Evolutionary conservation across 2,888 invertebrate genomes (phyloP).

Genomic region (Ichneumoninae sp.): DNA sequence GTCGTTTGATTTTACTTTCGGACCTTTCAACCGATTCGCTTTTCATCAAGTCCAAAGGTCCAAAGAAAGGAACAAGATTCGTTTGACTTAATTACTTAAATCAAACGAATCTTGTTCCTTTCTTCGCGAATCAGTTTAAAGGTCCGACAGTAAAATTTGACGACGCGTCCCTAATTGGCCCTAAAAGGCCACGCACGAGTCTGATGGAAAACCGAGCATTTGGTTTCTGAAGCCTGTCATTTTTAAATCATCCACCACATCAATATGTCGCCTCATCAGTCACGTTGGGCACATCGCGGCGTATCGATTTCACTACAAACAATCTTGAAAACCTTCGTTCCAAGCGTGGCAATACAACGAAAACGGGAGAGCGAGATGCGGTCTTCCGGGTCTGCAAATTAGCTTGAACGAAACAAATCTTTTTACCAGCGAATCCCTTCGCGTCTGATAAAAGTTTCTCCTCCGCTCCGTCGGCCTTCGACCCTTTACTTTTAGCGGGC

Average conservation of each 20-base stretch:
- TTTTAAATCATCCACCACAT: not conserved
- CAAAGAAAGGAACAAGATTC: not conserved
- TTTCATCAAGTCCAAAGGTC: not conserved
- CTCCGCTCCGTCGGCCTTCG: slow-evolving; percentile 14
- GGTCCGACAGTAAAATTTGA: no score
- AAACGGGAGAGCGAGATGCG: not conserved
- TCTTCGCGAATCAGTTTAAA: no score
- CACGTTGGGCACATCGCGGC: not conserved
- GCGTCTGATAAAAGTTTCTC: not conserved
- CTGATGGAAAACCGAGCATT: not conserved
- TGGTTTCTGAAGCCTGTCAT: not conserved
- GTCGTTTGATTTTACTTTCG: slow-evolving; percentile 62
- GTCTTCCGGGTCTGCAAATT: not conserved
- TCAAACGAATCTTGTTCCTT: no score
- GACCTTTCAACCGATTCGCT: slow-evolving; percentile 3
- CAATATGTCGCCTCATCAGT: not conserved
- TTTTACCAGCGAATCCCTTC: not conserved
- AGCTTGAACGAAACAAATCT: not conserved
- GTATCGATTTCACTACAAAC: not conserved
- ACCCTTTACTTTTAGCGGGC: not conserved
- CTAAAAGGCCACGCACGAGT: not conserved
- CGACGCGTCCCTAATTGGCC: not conserved
- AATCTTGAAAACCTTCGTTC: not conserved
- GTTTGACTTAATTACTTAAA: not conserved
- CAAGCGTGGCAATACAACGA: not conserved